These are phyloP conservation scores for Rostratula benghalensis DNA, from an alignment of 2,113 vertebrate genomes.

Conservation along the genomic window DNA sequence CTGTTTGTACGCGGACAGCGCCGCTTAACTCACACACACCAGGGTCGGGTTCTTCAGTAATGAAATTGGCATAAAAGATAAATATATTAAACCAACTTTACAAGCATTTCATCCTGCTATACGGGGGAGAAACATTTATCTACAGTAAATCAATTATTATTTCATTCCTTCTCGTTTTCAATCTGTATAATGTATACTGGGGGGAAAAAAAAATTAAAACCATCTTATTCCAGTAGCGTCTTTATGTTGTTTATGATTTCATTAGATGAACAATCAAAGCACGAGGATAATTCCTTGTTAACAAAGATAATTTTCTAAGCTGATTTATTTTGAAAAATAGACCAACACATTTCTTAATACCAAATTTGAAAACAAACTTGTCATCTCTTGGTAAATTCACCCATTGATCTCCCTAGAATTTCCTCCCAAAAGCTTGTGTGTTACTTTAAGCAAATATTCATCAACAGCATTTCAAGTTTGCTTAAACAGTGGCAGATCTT, in stretches of 20 bases:
- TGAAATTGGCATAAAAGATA: slow-evolving; percentile 48
- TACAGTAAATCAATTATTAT: neutral
- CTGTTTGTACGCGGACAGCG: slow-evolving; percentile 67
- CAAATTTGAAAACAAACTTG: neutral
- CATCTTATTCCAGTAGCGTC: slow-evolving; percentile 1
- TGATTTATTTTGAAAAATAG: neutral
- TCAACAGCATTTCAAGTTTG: neutral
- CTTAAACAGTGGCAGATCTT: neutral
- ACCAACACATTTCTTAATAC: neutral
- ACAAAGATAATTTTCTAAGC: neutral
- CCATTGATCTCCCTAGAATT: neutral
- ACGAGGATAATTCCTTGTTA: neutral
- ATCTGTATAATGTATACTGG: neutral
- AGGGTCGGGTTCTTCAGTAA: slow-evolving; percentile 54
- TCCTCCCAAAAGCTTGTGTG: neutral
- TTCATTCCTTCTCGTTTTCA: neutral
- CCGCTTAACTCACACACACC: slow-evolving; percentile 43
- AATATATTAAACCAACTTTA: slow-evolving; percentile 39
- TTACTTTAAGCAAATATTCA: neutral
- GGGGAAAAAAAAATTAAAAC: neutral
- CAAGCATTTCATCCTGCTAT: slow-evolving; percentile 39
- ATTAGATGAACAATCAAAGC: neutral
- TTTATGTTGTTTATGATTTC: slow-evolving; percentile 7
- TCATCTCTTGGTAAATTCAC: neutral
- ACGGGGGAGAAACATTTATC: neutral